phyloP scores from a whole-genome alignment of 2,888 invertebrate species.

The Eutolmus rufibarbis region DNA sequence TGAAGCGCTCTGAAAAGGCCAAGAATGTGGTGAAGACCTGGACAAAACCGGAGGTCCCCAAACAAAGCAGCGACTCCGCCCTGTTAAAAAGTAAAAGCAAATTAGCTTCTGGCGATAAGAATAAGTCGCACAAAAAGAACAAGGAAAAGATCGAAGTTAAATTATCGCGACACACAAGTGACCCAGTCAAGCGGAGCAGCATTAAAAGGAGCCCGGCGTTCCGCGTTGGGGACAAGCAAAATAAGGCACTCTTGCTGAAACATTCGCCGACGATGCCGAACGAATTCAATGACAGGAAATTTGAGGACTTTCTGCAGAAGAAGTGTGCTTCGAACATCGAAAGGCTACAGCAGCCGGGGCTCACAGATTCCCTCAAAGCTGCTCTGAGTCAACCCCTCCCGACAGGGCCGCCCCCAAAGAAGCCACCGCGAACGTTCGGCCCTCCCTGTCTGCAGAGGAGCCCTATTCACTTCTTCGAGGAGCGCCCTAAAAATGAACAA shows the following conservation, averaged over 20 bases:
- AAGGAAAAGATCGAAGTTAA: constrained; percentile 42
- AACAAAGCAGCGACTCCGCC: constrained; percentile 50
- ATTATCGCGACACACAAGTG: constrained; percentile 55
- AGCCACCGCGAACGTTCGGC: constrained; percentile 74
- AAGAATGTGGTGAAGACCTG: constrained; percentile 44
- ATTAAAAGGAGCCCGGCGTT: constrained; percentile 69
- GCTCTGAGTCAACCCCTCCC: constrained; percentile 74
- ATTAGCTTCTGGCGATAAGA: constrained; percentile 4
- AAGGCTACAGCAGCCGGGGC: constrained; percentile 53
- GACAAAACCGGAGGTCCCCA: constrained; percentile 49
- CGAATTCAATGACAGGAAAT: constrained; percentile 44
- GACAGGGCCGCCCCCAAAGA: constrained; percentile 75
- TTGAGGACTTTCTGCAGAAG: constrained; percentile 51
- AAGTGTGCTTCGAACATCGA: constrained; percentile 55
- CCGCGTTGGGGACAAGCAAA: constrained; percentile 61
- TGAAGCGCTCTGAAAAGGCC: constrained; percentile 45
- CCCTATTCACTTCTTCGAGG: constrained; percentile 23
- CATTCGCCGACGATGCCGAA: constrained; percentile 38
- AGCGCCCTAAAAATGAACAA: not conserved
- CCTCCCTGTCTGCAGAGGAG: constrained; percentile 44
- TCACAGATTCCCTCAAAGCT: constrained; percentile 69
- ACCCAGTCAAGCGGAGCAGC: constrained; percentile 60
- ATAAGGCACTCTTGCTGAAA: constrained; percentile 44
- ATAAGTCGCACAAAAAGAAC: constrained; percentile 13
- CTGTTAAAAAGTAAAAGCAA: constrained; percentile 40